Conservation (phyloP, 2,888 invertebrate species). For the Chymomyza procnemis region DNA sequence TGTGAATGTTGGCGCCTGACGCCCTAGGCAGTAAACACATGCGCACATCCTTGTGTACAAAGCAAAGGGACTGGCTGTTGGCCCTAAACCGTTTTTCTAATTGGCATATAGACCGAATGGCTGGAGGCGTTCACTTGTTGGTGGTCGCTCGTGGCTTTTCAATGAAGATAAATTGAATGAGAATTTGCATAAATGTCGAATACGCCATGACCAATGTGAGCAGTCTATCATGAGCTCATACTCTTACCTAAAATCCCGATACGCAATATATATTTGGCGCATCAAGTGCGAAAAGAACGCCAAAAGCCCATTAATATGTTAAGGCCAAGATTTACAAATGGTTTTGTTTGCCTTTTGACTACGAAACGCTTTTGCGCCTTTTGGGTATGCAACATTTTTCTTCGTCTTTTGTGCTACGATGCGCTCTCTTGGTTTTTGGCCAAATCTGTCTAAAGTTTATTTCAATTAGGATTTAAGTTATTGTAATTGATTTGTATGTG, state of each 20-base stretch:
- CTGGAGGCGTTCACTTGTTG: background rate
- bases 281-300: background rate
- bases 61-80: background rate
- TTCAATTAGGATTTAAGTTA: background rate
- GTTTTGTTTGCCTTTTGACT: conserved; percentile 4
- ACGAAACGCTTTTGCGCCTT: conserved; percentile 16
- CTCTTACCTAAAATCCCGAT: background rate
- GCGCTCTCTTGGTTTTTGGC: background rate
- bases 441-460: background rate
- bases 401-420: background rate
- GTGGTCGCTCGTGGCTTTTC: background rate
- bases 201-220: background rate
- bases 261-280: conserved; percentile 26
- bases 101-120: background rate
- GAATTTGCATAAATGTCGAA: conserved; percentile 28
- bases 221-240: background rate
- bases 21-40: background rate
- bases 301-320: background rate
- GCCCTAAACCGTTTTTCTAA: background rate
- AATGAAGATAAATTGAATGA: conserved; percentile 59
- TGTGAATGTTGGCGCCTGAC: background rate
- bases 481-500: background rate
- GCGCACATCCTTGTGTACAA: background rate
- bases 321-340: conserved; percentile 40
- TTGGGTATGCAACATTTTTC: conserved; percentile 21